Evolutionary conservation across 2,797 vertebrate genomes (phyloP).

Genomic region (Lutjanus campechanus): DNA sequence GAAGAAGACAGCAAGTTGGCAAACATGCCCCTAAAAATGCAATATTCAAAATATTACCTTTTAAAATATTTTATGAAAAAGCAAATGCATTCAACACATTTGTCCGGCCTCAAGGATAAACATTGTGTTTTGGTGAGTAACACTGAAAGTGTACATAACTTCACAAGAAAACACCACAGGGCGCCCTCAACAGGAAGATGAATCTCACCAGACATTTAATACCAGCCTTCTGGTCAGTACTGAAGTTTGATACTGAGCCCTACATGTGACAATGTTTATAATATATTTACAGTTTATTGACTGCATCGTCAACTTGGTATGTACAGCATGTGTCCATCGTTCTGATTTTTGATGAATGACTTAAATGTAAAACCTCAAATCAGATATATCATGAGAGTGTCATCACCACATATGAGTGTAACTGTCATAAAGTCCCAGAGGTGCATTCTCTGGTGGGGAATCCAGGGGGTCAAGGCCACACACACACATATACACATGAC

Average conservation of each 20-base stretch:
- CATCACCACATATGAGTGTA: slow-evolving; percentile 12
- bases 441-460: slow-evolving; percentile 45
- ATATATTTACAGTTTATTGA: slow-evolving; percentile 34
- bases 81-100: no score
- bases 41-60: no score
- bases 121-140: no score
- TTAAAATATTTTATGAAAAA: no score
- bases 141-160: neutral
- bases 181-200: neutral
- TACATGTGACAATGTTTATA: slow-evolving; percentile 9
- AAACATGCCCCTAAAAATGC: no score
- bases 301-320: slow-evolving; percentile 14
- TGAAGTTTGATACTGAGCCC: neutral
- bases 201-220: neutral
- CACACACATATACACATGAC: slow-evolving; percentile 79
- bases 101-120: no score
- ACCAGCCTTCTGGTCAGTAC: neutral
- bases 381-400: slow-evolving; percentile 14
- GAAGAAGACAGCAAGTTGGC: no score
- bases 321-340: slow-evolving; percentile 24
- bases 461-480: slow-evolving; percentile 66
- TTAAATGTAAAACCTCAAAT: slow-evolving; percentile 45
- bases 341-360: slow-evolving; percentile 45
- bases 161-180: neutral
- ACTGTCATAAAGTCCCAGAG: slow-evolving; percentile 46